Conservation (phyloP, 2,888 invertebrate species). For the Sinelater perroti region DNA sequence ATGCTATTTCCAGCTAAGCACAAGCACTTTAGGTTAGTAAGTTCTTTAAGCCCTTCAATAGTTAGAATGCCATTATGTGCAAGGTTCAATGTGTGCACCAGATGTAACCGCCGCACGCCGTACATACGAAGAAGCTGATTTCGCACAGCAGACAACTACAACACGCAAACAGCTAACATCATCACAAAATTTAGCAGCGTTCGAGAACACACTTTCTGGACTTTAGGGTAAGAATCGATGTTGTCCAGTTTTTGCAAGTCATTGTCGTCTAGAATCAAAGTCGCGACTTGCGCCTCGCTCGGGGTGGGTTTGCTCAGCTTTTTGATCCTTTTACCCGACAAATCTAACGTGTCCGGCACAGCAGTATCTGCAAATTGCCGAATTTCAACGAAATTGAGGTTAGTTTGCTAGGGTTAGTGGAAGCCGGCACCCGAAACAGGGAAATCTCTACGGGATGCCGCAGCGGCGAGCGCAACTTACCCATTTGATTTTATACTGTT, state of each 20-base stretch:
- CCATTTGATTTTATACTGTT: constrained; percentile 38
- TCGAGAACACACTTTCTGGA: constrained; percentile 71
- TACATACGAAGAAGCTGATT: constrained; percentile 90
- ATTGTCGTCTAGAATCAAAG: constrained; percentile 84
- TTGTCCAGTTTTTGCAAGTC: constrained; percentile 87
- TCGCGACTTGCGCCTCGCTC: constrained; percentile 74
- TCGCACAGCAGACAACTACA: constrained; percentile 83
- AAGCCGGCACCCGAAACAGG: not conserved
- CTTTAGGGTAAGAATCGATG: constrained; percentile 80
- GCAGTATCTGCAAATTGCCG: not conserved
- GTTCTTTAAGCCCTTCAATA: constrained; percentile 89
- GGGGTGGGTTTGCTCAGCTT: constrained; percentile 79
- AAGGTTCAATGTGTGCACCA: constrained; percentile 81
- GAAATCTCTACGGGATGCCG: not conserved
- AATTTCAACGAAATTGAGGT: constrained; percentile 8
- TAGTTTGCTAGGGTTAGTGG: constrained; percentile 7
- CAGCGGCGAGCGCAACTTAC: constrained; percentile 23
- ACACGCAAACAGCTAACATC: constrained; percentile 48
- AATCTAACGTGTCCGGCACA: constrained; percentile 70
- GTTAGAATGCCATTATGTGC: constrained; percentile 88
- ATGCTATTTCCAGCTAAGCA: constrained; percentile 90
- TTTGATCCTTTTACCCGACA: constrained; percentile 81
- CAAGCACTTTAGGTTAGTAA: constrained; percentile 80
- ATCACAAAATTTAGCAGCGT: constrained; percentile 12
- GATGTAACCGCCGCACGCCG: constrained; percentile 81